Base-by-base conservation (phyloP, 2,888 invertebrate genomes). In the Flabesymbios commensalis region DNA sequence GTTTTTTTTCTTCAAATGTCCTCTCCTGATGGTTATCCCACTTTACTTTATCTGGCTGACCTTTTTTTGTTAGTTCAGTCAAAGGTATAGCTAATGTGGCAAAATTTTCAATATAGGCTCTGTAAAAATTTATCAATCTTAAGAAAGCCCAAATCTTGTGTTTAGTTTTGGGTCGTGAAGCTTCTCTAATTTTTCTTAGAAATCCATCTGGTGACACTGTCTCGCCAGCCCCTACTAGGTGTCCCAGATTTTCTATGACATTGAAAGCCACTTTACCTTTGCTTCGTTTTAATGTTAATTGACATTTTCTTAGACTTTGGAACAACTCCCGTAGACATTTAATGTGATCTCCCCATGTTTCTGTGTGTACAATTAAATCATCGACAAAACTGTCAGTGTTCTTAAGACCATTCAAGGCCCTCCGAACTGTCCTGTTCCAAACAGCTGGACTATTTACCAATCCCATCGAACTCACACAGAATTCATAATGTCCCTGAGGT, bases 331-430 rank as follows among this genome's bases (percentile, higher is more conserved):
- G 17, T 22, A 45, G 24, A 10, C 7, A 14, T 22, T 45, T 45
- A 10, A 10, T 7, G 45, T 45, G 45, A 19, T 45, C 45, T 7
- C 22, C 22, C 45, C 45, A 45, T 7, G 14, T 26, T 5, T 49
- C 2, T 32, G 52, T 51, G 32, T 51, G 52, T 1, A 51, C 24
- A 28, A 51, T 31, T 2, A 51, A n/a, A 7, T 51, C 52, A 51
- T 51, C 52, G 14, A 51, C n/a, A 32, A 31, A 51, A 32, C 33
- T 31, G 7, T 31, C n/a, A 32, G 32, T 32, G n/a, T 17, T 31
- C n/a, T 3, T 31, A 28, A 51, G 17, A 17, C 33, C 33, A 17
- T 31, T n/a, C 17, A 51, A 7, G 3, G 32, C 17, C 7, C 24
- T 51, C 24, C 52, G 17, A 28, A 51, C 32, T 32, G 32, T 26